Conservation (phyloP, 2,888 invertebrate genomes). For the Thera obeliscata region DNA sequence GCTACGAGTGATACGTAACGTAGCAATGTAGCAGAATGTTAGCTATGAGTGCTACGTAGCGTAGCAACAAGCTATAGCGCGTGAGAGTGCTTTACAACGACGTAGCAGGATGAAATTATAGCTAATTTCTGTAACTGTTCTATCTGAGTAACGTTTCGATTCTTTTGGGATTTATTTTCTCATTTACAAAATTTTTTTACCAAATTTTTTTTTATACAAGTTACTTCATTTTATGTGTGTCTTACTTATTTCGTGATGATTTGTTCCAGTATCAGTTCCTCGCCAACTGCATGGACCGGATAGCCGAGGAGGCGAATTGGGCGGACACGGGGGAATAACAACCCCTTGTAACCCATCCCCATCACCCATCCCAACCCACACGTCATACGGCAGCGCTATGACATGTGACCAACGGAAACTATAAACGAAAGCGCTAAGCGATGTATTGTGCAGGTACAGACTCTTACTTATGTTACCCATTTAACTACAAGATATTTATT, state of each 20-base stretch:
- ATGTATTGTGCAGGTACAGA: background rate
- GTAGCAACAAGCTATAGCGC: no score
- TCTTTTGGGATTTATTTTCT: no score
- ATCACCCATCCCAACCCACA: background rate
- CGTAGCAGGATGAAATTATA: no score
- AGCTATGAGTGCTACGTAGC: no score
- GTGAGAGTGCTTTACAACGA: no score
- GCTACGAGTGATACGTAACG: no score
- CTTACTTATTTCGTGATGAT: background rate
- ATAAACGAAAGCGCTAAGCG: slow-evolving; percentile 1
- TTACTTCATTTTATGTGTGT: background rate
- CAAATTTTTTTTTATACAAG: background rate
- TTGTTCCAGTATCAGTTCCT: slow-evolving; percentile 92
- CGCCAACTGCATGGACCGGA: slow-evolving; percentile 97
- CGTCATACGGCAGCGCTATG: slow-evolving; percentile 4
- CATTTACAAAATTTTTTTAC: no score
- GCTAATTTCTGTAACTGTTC: no score
- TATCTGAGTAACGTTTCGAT: no score
- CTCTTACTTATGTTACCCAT: background rate
- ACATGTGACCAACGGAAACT: slow-evolving; percentile 6
- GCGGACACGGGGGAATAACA: slow-evolving; percentile 90
- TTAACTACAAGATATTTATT: background rate
- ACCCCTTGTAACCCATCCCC: background rate
- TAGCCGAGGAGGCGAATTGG: slow-evolving; percentile 96
- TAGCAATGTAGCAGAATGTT: no score